Conservation (phyloP, 2,113 vertebrate genomes). For the Cebus imitator region DNA sequence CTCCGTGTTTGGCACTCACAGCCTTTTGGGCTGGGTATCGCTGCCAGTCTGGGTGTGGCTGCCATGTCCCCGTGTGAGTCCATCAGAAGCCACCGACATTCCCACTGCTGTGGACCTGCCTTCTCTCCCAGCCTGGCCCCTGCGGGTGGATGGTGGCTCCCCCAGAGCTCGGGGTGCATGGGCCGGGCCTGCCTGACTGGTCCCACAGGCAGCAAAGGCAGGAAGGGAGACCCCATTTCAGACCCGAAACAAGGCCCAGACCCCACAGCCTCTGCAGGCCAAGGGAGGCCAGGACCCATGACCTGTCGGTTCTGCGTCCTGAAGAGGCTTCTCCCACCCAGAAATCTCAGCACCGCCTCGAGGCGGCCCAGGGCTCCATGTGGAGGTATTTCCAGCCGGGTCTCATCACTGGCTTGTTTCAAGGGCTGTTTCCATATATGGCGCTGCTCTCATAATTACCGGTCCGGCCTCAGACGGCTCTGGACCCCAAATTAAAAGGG, state of each 20-base stretch:
- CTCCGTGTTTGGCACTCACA: neutral
- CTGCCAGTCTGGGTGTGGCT: neutral
- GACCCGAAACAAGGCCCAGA: neutral
- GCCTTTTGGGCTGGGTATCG: neutral
- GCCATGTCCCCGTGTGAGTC: neutral
- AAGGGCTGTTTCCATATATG: conserved; percentile 57
- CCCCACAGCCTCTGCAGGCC: neutral
- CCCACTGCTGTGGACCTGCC: neutral
- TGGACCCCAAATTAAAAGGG: conserved; percentile 69
- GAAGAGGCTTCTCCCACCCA: neutral
- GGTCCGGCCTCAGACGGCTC: conserved; percentile 38
- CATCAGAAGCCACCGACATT: neutral
- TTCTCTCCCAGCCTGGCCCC: neutral
- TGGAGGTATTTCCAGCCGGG: conserved; percentile 36
- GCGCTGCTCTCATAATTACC: conserved; percentile 61
- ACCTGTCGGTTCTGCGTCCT: neutral
- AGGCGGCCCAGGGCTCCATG: neutral
- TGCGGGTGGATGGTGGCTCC: neutral
- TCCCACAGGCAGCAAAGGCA: neutral
- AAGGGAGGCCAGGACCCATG: fast-evolving
- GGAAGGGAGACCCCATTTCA: neutral
- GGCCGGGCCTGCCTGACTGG: neutral
- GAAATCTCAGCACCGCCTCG: neutral
- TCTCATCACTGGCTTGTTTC: conserved; percentile 37
- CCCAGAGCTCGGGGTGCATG: fast-evolving